Evolutionary conservation across 2,113 vertebrate genomes (phyloP), one percentile per base, ranked within the genome.

Genomic region (Lontra canadensis): DNA sequence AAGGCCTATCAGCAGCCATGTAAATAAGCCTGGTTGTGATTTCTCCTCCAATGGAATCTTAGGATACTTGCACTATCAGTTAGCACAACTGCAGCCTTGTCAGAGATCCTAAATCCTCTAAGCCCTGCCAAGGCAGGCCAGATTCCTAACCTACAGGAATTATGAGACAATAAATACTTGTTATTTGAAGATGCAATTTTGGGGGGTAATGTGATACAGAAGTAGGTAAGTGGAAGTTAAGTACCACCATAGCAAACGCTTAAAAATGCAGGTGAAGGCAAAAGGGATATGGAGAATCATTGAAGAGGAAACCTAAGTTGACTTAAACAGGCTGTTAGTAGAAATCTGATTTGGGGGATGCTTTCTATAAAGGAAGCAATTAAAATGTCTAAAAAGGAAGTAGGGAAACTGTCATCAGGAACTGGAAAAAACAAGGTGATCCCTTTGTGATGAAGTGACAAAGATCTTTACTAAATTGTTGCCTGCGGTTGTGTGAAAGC

Each of bases 261-360:
- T 67, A 79, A 88, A 63, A 78, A 55, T 57, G 3, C n/a, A 85
- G 39, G 2, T 57, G 17, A n/a, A 49, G 6, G 3, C 3, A 42
- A 69, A 13, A 61, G 17, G 7, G 29, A 67, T 81, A 44, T 69
- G 92, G 25, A 95, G n/a, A 15, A 42, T 1, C 59, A 42, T 12
- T 0, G 83, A 88, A 63, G 44, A 34, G 1, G 5, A 84, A 89
- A 39, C 1, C 7, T 76, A 12, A 55, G 59, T 23, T 31, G 29
- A 52, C 47, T 73, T 49, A 55, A 88, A 65, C 2, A 84, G 13
- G 21, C 2, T 67, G 47, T 67, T 65, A 91, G 36, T n/a, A 52
- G 25, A 96, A 63, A 86, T 63, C 26, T 84, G n/a, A 7, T 87
- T 95, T 90, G 61, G 67, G 55, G 34, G 12, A 57, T 55, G 29